Percentiles rank a stretch among this genome's conserved stretches.
Conservation (phyloP, 2,113 vertebrate species). For the Aramus guarauna region DNA sequence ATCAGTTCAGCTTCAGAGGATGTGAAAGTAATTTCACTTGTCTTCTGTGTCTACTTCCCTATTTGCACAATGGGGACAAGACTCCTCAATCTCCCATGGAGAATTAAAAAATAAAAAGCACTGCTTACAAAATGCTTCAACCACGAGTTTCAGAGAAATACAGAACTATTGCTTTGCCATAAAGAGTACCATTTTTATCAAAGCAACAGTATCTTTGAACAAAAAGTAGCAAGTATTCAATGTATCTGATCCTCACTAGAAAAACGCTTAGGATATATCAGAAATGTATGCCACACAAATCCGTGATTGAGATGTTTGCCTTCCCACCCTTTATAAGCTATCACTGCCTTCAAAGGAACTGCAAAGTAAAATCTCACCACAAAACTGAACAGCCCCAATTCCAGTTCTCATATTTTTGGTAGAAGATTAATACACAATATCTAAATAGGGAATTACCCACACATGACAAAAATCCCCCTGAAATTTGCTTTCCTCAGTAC, state of each 20-base stretch:
- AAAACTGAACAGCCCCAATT: not conserved
- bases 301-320: not conserved
- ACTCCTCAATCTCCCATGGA: not conserved
- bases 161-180: not conserved
- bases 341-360: not conserved
- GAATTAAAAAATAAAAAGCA: not conserved
- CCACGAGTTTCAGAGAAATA: not conserved
- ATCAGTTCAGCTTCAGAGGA: not conserved
- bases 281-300: rapidly evolving
- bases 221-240: not conserved
- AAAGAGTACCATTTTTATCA: not conserved
- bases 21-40: not conserved
- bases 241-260: not conserved
- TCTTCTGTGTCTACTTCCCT: not conserved
- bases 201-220: not conserved
- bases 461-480: not conserved
- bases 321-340: not conserved
- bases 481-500: not conserved
- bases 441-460: not conserved
- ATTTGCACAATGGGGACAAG: not conserved
- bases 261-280: not conserved
- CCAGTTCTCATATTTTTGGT: not conserved
- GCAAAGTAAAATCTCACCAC: not conserved
- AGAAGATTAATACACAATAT: not conserved
- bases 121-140: not conserved